Conservation (phyloP, 2,113 vertebrate genomes). For the Motacilla tschutschensis region DNA sequence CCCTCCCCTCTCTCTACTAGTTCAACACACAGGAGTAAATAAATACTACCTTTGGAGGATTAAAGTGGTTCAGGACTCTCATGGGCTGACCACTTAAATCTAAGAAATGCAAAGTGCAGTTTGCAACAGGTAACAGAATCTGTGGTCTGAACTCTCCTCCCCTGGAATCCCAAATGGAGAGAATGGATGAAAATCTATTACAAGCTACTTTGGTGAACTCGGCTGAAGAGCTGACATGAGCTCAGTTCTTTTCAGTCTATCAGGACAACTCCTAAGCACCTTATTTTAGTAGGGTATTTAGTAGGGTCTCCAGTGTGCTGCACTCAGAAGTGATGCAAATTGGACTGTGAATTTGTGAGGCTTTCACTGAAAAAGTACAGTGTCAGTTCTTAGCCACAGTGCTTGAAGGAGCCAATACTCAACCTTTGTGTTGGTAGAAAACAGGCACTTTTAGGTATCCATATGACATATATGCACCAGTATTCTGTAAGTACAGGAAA, state of each 20-base stretch:
- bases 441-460: slow-evolving; percentile 23
- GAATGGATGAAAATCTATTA: background rate
- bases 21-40: background rate
- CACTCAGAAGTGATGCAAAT: background rate
- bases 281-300: background rate
- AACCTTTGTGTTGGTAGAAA: background rate
- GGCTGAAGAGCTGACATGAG: background rate
- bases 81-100: background rate
- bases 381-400: background rate
- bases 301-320: background rate
- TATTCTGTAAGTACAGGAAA: background rate
- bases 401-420: background rate
- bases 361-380: background rate
- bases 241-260: background rate
- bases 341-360: background rate
- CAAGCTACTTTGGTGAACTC: background rate
- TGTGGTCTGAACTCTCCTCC: background rate
- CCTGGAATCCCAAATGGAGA: background rate
- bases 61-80: background rate
- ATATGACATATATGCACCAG: background rate
- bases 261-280: background rate
- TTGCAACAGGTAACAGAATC: background rate
- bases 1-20: background rate
- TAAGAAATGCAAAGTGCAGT: background rate
- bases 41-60: background rate